Percentiles rank a stretch among this genome's conserved stretches.
Evolutionary conservation across 2,113 vertebrate species (phyloP).

Genomic region (Enhydra lutris): DNA sequence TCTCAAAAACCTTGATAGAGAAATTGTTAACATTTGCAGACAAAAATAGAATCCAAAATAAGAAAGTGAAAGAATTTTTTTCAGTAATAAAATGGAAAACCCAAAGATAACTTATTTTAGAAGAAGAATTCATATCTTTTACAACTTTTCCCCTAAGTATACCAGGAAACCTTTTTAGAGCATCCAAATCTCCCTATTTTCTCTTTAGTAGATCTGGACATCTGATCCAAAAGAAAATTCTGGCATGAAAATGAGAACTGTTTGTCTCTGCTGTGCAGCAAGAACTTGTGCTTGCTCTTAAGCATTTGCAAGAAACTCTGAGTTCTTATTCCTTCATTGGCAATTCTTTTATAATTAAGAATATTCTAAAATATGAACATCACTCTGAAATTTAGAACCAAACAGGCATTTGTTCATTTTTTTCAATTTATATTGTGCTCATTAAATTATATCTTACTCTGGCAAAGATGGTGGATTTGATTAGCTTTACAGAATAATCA

Average conservation of each 20-base stretch:
- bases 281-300: background rate
- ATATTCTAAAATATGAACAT: slow-evolving; percentile 18
- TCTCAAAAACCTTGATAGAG: slow-evolving; percentile 7
- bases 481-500: background rate
- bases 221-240: slow-evolving; percentile 43
- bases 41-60: slow-evolving; percentile 43
- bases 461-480: background rate
- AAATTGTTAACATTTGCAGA: background rate
- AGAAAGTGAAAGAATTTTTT: background rate
- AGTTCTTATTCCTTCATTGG: background rate
- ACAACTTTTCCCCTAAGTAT: background rate
- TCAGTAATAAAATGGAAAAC: background rate
- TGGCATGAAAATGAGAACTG: slow-evolving; percentile 16
- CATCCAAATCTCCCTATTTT: background rate
- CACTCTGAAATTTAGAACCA: background rate
- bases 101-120: background rate
- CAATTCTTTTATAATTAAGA: background rate
- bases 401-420: background rate
- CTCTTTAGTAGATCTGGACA: background rate
- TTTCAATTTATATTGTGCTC: background rate
- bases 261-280: slow-evolving; percentile 30
- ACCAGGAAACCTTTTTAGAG: slow-evolving; percentile 18
- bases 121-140: slow-evolving; percentile 3
- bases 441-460: background rate
- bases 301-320: slow-evolving; percentile 24